phyloP scores from a whole-genome alignment of 2,113 vertebrate species.

The Pseudolaguvia tuberculata region DNA sequence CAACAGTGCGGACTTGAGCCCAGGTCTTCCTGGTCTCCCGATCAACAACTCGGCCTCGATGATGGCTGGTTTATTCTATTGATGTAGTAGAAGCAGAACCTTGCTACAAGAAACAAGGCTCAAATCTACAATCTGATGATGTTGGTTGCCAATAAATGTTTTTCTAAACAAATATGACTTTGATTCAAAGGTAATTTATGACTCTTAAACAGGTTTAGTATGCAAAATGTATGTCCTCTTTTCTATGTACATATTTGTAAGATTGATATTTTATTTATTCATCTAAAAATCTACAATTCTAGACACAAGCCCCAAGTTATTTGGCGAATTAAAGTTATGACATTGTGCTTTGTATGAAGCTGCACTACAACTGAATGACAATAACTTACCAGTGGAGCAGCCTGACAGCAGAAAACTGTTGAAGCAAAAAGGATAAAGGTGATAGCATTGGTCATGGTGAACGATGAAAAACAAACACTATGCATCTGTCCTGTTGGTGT shows the following conservation, averaged over 20 bases:
- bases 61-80: neutral
- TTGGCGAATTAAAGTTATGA: neutral
- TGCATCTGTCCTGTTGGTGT: conserved; percentile 3
- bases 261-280: neutral
- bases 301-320: neutral
- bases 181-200: too few species aligned
- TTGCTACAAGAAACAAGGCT: neutral
- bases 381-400: conserved; percentile 51
- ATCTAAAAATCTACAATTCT: neutral
- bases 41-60: too few species aligned
- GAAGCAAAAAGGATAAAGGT: conserved; percentile 35
- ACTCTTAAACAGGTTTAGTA: too few species aligned
- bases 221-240: neutral
- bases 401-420: conserved; percentile 26
- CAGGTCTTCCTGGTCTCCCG: too few species aligned
- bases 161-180: too few species aligned
- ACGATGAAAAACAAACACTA: neutral
- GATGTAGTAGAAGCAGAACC: neutral
- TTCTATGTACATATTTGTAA: neutral
- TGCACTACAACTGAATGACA: neutral
- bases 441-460: conserved; percentile 36
- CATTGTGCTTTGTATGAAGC: neutral
- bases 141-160: too few species aligned
- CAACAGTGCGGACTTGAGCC: too few species aligned
- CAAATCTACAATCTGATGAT: neutral